Evolutionary conservation across 2,888 invertebrate genomes (phyloP).

Genomic region (Eudemis profundana): DNA sequence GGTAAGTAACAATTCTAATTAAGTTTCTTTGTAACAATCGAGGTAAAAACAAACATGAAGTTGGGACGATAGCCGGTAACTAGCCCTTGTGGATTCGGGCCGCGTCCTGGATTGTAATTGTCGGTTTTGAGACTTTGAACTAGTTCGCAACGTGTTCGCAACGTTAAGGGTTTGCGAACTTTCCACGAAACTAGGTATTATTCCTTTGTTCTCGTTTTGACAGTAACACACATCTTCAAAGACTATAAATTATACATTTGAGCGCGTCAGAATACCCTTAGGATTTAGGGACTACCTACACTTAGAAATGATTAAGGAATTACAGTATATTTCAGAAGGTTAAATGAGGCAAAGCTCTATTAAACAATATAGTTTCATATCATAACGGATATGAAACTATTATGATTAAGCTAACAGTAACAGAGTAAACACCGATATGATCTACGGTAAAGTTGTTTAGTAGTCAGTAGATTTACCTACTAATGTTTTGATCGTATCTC

Average conservation of each 20-base stretch:
- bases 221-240: constrained; percentile 17
- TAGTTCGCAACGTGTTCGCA: constrained; percentile 24
- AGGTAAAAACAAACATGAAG: constrained; percentile 40
- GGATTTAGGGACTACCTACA: too few species aligned
- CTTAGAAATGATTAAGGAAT: too few species aligned
- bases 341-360: background rate
- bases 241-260: constrained; percentile 8
- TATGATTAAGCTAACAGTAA: background rate
- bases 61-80: background rate
- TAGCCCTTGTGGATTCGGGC: constrained; percentile 21
- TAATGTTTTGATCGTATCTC: constrained; percentile 7
- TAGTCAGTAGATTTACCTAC: background rate
- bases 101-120: constrained; percentile 19
- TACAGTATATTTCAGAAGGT: background rate
- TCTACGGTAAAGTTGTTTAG: too few species aligned
- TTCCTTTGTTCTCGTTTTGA: constrained; percentile 29
- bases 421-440: background rate
- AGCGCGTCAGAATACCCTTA: background rate
- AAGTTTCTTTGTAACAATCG: constrained; percentile 34
- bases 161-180: constrained; percentile 7
- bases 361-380: too few species aligned
- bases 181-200: constrained; percentile 9
- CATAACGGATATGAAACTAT: too few species aligned
- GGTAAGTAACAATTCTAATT: constrained; percentile 26
- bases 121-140: constrained; percentile 32